These are phyloP conservation scores for Bombyx mori DNA, from an alignment of 1,140 invertebrate species.

Conservation along the genomic window DNA sequence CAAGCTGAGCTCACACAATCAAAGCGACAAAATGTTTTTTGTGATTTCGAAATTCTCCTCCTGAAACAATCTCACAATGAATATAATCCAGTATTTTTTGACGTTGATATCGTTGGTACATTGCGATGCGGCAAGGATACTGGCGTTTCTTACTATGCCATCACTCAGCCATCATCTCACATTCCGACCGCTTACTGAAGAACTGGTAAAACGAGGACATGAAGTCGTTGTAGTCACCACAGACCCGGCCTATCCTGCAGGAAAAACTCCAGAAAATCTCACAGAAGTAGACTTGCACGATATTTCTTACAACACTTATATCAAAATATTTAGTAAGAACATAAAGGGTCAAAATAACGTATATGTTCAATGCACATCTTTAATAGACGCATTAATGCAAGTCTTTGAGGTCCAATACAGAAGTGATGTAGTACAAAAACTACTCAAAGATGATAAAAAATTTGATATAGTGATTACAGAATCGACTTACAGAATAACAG, in stretches of 20 bases:
- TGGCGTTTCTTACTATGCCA: constrained; percentile 60
- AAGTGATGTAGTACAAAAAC: constrained; percentile 15
- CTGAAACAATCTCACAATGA: neutral
- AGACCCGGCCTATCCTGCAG: constrained; percentile 29
- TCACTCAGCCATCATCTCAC: constrained; percentile 72
- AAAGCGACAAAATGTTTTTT: neutral
- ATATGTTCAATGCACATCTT: neutral
- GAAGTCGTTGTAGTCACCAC: constrained; percentile 51
- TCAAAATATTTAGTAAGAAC: neutral
- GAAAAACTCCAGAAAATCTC: constrained; percentile 23
- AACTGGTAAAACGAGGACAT: constrained; percentile 62
- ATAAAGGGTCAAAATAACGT: constrained; percentile 1
- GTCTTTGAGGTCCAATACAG: constrained; percentile 10
- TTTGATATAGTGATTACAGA: constrained; percentile 44
- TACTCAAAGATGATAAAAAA: constrained; percentile 21
- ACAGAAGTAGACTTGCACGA: constrained; percentile 35
- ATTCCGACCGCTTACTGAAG: constrained; percentile 48
- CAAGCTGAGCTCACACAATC: neutral
- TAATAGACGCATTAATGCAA: constrained; percentile 27
- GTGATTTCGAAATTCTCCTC: neutral
- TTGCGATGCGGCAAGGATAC: constrained; percentile 48
- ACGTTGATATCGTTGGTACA: neutral
- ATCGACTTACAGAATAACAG: constrained; percentile 15
- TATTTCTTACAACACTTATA: constrained; percentile 23
- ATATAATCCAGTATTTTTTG: neutral